Base-by-base conservation (phyloP, 2,113 vertebrate species). In the Recurvirostra avosetta region DNA sequence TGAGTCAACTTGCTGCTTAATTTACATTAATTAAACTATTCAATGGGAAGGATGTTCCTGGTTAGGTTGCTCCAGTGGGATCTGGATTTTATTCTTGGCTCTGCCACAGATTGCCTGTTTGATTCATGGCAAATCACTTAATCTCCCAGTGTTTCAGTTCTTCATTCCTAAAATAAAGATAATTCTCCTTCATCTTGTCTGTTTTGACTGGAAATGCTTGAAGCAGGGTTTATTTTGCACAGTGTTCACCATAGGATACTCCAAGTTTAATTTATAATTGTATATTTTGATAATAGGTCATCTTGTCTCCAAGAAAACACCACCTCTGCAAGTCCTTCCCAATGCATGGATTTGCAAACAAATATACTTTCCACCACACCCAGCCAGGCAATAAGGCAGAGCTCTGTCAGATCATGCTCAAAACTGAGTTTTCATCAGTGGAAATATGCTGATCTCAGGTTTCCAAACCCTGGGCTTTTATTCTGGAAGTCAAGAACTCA, bases 21-120 rank as follows among this genome's bases (percentile, higher is more conserved):
- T 95, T 86, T 83, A 72, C 86, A 77, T 65, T 97, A 95, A 97
- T 96, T 95, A 95, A 96, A 91, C 77, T 92, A 73, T 96, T 92
- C 81, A 95, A 66, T 92, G 59, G 77, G 71, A 88, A 86, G 80
- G 91, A 90, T 96, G 94, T 95, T 96, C 91, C 63, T 95, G 73
- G 89, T 95, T 97, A 96, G 18, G 67, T 73, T 83, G 56, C 66
- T 96, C 65, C 58, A 79, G 50, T 63, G 66, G 55, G 74, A 91
- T 96, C 79, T 96, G 95, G 72, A 59, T 88, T 91, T 94, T 92
- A 61, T 92, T 93, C 76, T 79, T 83, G 68, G 34, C 56, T 83
- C 30, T 95, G 76, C 66, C 79, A 93, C 61, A 86, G 22, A 87
- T 38, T 63, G 55, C 53, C 27, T 59, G 19, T 88, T 95, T 90